Conservation (phyloP, 1,140 invertebrate genomes). For the Drosophila obscura region DNA sequence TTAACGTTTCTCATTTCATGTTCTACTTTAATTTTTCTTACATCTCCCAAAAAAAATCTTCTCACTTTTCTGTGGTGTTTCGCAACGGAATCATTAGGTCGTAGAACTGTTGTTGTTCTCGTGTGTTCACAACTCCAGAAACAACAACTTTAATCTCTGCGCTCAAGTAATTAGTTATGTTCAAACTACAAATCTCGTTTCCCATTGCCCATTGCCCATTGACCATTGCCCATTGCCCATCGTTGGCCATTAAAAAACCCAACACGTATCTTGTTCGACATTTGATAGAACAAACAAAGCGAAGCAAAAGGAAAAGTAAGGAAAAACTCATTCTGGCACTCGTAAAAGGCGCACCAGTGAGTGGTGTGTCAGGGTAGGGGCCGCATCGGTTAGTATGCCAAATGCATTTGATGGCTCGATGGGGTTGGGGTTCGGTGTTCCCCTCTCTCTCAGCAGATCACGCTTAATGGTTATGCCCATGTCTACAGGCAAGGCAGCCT, state of each 20-base stretch:
- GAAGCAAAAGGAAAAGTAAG: slow-evolving; percentile 12
- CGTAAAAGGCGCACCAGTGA: slow-evolving; percentile 58
- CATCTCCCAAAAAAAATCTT: too few relatives aligned
- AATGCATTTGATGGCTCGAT: slow-evolving; percentile 49
- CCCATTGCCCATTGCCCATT: not conserved
- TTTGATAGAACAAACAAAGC: slow-evolving; percentile 54
- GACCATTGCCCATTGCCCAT: slow-evolving; percentile 40
- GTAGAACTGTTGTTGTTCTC: not conserved
- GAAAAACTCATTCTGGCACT: slow-evolving; percentile 35
- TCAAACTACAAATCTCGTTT: slow-evolving; percentile 28
- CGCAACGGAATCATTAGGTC: not conserved
- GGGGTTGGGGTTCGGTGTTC: not conserved
- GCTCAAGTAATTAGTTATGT: slow-evolving; percentile 51
- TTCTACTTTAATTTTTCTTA: too few relatives aligned
- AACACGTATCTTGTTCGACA: slow-evolving; percentile 66
- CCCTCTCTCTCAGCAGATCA: slow-evolving; percentile 21
- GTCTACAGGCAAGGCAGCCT: slow-evolving; percentile 46
- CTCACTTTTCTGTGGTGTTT: too few relatives aligned
- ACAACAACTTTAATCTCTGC: slow-evolving; percentile 14
- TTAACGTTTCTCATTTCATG: too few relatives aligned
- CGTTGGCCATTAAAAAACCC: slow-evolving; percentile 58
- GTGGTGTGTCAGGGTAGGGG: not conserved
- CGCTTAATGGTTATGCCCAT: slow-evolving; percentile 58
- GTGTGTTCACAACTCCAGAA: not conserved
- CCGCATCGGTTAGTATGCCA: slow-evolving; percentile 41